Evolutionary conservation across 2,888 invertebrate species (phyloP).

Genomic region (Andricus curvator): DNA sequence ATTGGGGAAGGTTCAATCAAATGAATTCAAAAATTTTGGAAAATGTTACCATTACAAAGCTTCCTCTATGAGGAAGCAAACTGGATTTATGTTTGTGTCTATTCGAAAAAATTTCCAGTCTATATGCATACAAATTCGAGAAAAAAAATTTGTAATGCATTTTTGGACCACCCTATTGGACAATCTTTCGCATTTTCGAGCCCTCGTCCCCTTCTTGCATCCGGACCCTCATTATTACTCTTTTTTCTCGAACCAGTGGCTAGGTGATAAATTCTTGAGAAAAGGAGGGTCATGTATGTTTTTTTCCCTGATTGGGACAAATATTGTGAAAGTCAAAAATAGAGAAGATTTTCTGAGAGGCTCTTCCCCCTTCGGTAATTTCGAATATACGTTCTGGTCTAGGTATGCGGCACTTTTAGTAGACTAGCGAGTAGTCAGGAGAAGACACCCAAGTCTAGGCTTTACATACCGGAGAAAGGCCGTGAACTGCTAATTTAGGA

Average conservation of each 20-base stretch:
- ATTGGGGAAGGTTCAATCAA: too few species aligned
- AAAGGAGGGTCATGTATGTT: conserved; percentile 18
- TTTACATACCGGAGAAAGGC: conserved; percentile 14
- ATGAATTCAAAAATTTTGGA: too few species aligned
- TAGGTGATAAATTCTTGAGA: conserved; percentile 18
- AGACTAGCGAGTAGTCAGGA: neutral
- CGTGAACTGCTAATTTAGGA: conserved; percentile 39
- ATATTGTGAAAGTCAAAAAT: conserved; percentile 23
- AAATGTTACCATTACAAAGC: too few species aligned
- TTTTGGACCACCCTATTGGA: too few species aligned
- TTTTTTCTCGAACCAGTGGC: neutral
- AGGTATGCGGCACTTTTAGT: neutral
- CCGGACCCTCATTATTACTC: neutral
- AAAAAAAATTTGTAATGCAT: too few species aligned
- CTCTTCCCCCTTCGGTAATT: neutral
- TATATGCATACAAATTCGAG: too few species aligned
- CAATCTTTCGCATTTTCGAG: too few species aligned
- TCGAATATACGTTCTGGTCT: neutral
- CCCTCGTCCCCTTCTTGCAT: too few species aligned
- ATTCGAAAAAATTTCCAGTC: too few species aligned
- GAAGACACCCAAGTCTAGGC: conserved; percentile 18
- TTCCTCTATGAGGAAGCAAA: too few species aligned
- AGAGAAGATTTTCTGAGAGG: neutral
- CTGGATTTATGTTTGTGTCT: too few species aligned
- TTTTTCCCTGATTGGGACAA: conserved; percentile 15